Base-by-base conservation (phyloP, 2,113 vertebrate genomes). In the Colossoma macropomum region DNA sequence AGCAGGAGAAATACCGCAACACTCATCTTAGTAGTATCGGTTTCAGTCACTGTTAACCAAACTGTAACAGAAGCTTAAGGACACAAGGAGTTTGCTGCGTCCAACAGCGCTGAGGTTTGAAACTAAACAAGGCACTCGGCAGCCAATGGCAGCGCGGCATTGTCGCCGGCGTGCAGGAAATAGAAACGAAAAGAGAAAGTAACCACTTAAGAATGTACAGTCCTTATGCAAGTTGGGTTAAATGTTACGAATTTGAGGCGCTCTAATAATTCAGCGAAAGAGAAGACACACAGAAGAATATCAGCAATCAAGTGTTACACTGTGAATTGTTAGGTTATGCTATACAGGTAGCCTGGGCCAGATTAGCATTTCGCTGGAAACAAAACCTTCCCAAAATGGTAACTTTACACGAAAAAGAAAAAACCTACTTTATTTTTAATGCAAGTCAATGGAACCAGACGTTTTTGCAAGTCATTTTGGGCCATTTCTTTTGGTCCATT, bases 1-100 rank as follows among this genome's bases (percentile, higher is more conserved):
- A n/a, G 12, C 23, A 77, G 69, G 28, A 30, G 17, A 9, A 32
- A 79, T 75, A 79, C 75, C 84, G 45, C 80, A 75, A 72, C 23
- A 77, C 77, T 85, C 77, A 87, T 87, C 62, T 80, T 69, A 77
- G 68, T 87, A 85, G 86, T 87, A 86, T 86, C 81, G 27, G 73
- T 87, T 84, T 87, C 28, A 83, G n/a, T 85, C 38, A 80, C 27
- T 17, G 41, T 38, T 72, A 72, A 70, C 52, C 52, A 71, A 25
- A 69, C 34, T 75, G 34, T 66, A 27, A 66, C 60, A 50, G 56
- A 48, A 82, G 70, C 45, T 30, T 60, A 23, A 84, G 34, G 50
- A 41, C 27, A 19, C 23, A 16, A 34, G 25, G 13, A 34, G 60
- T 71, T 80, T 74, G 62, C 52, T 52, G 62, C n/a, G 4, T 60